Percentiles rank a stretch among this genome's conserved stretches.
Evolutionary conservation across 1,140 invertebrate species (phyloP).

Genomic region (Drosophila pseudoobscura): DNA sequence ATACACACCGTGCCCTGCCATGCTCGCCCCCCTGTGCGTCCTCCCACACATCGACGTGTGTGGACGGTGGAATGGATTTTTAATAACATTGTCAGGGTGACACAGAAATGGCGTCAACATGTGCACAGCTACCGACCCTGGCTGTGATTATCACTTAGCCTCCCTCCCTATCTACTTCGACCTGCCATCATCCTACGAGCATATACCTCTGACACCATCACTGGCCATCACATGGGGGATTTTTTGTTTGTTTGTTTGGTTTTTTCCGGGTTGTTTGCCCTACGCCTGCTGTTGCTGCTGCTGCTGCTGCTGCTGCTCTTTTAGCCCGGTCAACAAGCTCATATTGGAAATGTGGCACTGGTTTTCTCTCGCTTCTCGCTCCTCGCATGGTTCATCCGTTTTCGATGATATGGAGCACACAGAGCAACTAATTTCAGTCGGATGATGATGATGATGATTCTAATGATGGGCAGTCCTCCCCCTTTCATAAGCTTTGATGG

Average conservation of each 20-base stretch:
- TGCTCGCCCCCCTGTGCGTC: neutral
- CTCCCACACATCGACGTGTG: conserved; percentile 24
- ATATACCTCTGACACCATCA: neutral
- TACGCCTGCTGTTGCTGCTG: conserved; percentile 26
- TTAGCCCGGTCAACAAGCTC: conserved; percentile 39
- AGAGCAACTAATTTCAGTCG: conserved; percentile 42
- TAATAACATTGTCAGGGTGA: conserved; percentile 76
- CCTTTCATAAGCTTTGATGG: conserved; percentile 53
- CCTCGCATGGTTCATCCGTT: conserved; percentile 23
- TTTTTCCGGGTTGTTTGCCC: conserved; percentile 21
- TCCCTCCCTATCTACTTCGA: neutral
- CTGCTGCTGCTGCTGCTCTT: conserved; percentile 38
- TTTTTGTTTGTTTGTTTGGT: conserved; percentile 68
- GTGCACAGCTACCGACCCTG: conserved; percentile 57
- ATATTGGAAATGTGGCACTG: conserved; percentile 49
- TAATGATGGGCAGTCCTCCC: conserved; percentile 6
- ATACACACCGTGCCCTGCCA: too few species aligned
- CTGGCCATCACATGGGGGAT: conserved; percentile 29
- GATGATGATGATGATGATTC: conserved; percentile 18
- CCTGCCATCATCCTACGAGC: neutral
- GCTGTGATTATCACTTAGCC: conserved; percentile 44
- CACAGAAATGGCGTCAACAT: conserved; percentile 66
- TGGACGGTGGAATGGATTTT: conserved; percentile 74
- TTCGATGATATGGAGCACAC: conserved; percentile 33
- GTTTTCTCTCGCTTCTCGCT: neutral